These are phyloP conservation scores for Microtus oregoni DNA, from an alignment of 2,113 vertebrate species.

Conservation along the genomic window DNA sequence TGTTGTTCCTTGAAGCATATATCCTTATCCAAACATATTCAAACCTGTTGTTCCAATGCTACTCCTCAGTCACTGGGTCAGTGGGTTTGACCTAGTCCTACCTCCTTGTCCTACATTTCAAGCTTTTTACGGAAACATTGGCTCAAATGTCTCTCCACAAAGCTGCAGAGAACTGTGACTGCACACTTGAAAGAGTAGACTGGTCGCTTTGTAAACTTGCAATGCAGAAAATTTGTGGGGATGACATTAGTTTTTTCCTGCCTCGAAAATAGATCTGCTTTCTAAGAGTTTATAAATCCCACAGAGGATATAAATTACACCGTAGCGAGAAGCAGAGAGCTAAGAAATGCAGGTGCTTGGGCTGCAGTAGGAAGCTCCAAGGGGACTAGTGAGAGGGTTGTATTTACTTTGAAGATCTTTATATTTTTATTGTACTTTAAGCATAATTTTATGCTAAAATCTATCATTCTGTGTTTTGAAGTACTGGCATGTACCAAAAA, in stretches of 20 bases:
- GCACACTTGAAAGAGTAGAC: neutral
- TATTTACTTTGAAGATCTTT: slow-evolving; percentile 58
- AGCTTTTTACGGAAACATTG: fast-evolving
- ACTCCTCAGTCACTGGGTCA: neutral
- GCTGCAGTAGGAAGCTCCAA: neutral
- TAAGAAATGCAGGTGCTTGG: neutral
- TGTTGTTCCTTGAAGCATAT: neutral
- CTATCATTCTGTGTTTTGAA: neutral
- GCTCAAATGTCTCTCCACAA: neutral
- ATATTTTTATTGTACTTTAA: slow-evolving; percentile 44
- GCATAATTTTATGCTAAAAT: neutral
- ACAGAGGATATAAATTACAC: neutral
- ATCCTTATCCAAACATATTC: neutral
- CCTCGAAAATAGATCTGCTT: slow-evolving; percentile 47
- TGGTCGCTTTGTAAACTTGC: neutral
- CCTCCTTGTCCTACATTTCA: neutral
- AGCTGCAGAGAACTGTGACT: neutral
- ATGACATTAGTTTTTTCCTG: neutral
- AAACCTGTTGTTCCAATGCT: neutral
- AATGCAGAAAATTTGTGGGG: neutral
- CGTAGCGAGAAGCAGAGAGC: neutral
- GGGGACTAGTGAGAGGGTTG: neutral
- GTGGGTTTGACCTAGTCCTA: neutral
- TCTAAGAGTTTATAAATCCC: slow-evolving; percentile 30
- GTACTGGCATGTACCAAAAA: neutral